phyloP scores from a whole-genome alignment of 1,140 invertebrate species.

The Drosophila hydei region DNA sequence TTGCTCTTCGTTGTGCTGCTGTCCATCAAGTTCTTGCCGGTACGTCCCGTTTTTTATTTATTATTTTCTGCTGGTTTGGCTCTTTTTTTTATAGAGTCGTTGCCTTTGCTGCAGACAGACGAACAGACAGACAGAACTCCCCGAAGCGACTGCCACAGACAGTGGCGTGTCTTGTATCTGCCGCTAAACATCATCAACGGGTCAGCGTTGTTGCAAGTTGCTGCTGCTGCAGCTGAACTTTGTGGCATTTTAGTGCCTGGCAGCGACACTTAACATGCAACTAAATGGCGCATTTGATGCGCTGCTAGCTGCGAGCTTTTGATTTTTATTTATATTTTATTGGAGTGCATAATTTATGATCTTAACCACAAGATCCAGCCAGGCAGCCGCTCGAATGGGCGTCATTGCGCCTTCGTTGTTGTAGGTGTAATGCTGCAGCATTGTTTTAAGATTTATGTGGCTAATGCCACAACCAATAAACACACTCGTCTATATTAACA shows the following conservation, averaged over 20 bases:
- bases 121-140: constrained; percentile 23
- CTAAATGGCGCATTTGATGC: constrained; percentile 71
- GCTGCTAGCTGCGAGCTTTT: constrained; percentile 38
- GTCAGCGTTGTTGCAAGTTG: constrained; percentile 54
- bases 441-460: constrained; percentile 46
- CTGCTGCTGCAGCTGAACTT: constrained; percentile 35
- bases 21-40: constrained; percentile 55
- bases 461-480: constrained; percentile 50
- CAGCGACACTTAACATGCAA: constrained; percentile 79
- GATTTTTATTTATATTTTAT: constrained; percentile 67
- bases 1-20: constrained; percentile 43
- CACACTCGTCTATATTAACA: constrained; percentile 25
- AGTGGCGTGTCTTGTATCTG: constrained; percentile 65
- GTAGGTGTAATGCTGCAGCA: constrained; percentile 32
- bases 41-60: constrained; percentile 41
- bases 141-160: constrained; percentile 34
- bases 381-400: constrained; percentile 17
- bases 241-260: constrained; percentile 73
- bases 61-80: constrained; percentile 10
- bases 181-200: constrained; percentile 63
- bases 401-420: background rate
- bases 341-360: constrained; percentile 67
- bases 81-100: constrained; percentile 31
- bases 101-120: constrained; percentile 13
- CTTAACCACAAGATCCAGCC: constrained; percentile 21